Conservation (phyloP, 2,113 vertebrate genomes). For the Ovibos moschatus region DNA sequence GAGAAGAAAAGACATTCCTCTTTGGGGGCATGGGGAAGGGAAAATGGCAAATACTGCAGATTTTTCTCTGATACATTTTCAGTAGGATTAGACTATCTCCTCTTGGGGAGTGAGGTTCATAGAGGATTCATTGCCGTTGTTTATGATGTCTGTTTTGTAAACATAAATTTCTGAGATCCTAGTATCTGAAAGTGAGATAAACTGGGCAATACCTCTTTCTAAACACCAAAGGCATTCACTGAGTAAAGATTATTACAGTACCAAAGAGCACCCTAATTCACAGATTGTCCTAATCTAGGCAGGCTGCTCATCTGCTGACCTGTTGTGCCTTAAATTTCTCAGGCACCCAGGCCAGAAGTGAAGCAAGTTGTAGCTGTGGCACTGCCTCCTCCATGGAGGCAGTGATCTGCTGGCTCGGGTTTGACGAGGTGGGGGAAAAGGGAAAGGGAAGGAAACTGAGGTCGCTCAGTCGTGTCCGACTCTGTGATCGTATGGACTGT, state of each 20-base stretch:
- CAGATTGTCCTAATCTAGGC: background rate
- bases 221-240: background rate
- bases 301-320: background rate
- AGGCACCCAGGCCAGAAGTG: background rate
- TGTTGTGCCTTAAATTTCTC: background rate
- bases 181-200: background rate
- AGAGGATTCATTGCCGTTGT: background rate
- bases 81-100: background rate
- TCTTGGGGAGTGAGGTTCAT: background rate
- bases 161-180: background rate
- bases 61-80: background rate
- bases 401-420: background rate
- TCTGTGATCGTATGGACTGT: background rate
- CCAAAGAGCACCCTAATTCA: background rate
- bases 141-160: background rate
- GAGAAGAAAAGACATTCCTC: background rate
- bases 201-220: background rate
- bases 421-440: background rate
- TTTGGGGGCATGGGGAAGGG: background rate
- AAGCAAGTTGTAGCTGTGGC: background rate
- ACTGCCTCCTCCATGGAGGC: background rate
- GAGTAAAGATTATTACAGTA: background rate
- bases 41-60: background rate
- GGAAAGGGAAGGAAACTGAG: background rate
- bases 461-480: accelerated